A percentile compares a stretch with the other conserved stretches of the same genome.
Conservation (phyloP, 2,797 vertebrate species). For the Xerus rutilus region DNA sequence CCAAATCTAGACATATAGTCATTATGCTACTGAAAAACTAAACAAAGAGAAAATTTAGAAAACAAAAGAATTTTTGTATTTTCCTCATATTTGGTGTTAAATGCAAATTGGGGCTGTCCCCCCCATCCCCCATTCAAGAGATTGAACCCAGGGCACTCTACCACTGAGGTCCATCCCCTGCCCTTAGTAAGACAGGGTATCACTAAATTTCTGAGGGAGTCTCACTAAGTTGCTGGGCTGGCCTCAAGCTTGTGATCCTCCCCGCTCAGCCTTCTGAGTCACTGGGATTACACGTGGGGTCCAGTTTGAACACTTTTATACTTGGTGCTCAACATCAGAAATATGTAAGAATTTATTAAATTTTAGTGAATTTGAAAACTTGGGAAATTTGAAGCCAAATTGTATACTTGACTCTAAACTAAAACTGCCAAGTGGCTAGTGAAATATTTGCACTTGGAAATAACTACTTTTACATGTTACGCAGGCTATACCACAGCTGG, state of each 20-base stretch:
- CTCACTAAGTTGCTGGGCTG: too few species aligned
- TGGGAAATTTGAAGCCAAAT: slow-evolving; percentile 26
- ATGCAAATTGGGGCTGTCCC: background rate
- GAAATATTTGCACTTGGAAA: slow-evolving; percentile 52
- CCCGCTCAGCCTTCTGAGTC: too few species aligned
- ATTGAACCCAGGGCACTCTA: too few species aligned
- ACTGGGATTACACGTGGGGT: background rate
- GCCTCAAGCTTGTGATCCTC: too few species aligned
- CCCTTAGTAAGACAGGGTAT: too few species aligned
- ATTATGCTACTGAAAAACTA: background rate
- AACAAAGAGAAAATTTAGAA: background rate
- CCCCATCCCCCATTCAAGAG: too few species aligned
- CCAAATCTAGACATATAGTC: background rate
- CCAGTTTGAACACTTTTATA: slow-evolving; percentile 34
- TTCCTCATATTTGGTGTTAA: slow-evolving; percentile 32
- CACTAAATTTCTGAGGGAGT: too few species aligned
- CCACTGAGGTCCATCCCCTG: too few species aligned
- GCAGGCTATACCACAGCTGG: background rate
- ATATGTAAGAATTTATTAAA: background rate
- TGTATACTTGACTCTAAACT: slow-evolving; percentile 50
- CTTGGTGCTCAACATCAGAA: background rate
- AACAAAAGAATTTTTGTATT: background rate
- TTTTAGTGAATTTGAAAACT: background rate
- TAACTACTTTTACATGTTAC: slow-evolving; percentile 8
- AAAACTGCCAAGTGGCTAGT: slow-evolving; percentile 14